A percentile compares a stretch with the other conserved stretches of the same genome.
These are phyloP conservation scores for Zosterops pallidus DNA, from an alignment of 2,113 vertebrate species.

Conservation along the genomic window DNA sequence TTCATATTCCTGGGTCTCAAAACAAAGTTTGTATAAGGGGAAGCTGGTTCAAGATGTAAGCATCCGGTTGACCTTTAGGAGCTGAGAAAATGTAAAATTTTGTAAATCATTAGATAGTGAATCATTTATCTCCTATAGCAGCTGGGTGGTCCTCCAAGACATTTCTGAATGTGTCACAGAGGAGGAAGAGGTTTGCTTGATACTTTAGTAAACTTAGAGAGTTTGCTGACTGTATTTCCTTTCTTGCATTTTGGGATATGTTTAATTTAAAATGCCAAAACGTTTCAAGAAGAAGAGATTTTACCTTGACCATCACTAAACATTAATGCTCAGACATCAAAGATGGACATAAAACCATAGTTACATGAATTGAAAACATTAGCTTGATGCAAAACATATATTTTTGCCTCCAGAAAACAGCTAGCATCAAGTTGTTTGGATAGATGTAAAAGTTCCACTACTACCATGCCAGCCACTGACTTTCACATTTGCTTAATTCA, in stretches of 20 bases:
- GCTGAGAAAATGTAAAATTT: not conserved
- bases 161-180: not conserved
- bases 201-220: not conserved
- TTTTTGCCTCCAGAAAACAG: not conserved
- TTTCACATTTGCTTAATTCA: not conserved
- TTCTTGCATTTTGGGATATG: not conserved
- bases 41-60: not conserved
- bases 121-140: not conserved
- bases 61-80: not conserved
- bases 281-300: not conserved
- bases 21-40: not conserved
- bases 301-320: not conserved
- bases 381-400: not conserved
- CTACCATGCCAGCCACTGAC: not conserved
- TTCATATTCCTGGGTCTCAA: not conserved
- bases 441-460: not conserved
- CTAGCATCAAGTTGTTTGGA: not conserved
- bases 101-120: not conserved
- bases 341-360: not conserved
- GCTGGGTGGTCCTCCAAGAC: not conserved
- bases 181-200: not conserved
- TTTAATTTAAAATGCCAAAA: not conserved
- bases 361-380: not conserved
- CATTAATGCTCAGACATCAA: not conserved
- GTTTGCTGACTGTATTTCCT: not conserved